phyloP scores from a whole-genome alignment of 1,140 invertebrate genomes.

The Kradibia gibbosae region DNA sequence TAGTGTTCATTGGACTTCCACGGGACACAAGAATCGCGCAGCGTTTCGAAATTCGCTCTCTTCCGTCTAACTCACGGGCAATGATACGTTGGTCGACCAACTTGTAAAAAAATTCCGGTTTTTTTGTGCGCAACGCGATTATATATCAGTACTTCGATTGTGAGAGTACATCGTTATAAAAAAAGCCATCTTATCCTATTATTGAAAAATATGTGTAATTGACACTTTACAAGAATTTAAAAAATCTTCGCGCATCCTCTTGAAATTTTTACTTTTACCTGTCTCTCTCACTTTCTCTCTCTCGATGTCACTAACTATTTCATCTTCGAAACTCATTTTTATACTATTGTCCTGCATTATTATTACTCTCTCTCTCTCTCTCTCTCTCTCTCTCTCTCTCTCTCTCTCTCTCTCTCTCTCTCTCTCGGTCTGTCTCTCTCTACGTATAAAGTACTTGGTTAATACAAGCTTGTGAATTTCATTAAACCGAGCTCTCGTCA shows the following conservation, averaged over 20 bases:
- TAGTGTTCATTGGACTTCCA: no score
- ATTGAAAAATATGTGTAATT: not conserved
- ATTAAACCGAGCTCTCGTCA: no score
- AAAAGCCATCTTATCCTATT: not conserved
- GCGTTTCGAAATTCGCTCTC: not conserved
- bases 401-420: not conserved
- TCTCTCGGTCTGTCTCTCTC: not conserved
- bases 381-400: not conserved
- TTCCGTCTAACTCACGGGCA: no score
- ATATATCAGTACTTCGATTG: not conserved
- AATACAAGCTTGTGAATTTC: no score
- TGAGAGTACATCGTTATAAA: not conserved
- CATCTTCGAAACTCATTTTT: no score
- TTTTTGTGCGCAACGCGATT: not conserved
- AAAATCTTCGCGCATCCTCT: not conserved
- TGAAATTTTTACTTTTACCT: not conserved
- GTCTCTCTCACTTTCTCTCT: conserved; percentile 24
- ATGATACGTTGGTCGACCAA: not conserved
- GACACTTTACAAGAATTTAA: not conserved
- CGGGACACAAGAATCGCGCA: no score
- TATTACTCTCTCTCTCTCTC: no score
- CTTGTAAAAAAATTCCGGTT: not conserved
- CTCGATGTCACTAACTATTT: no score
- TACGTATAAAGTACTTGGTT: no score
- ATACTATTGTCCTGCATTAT: no score